Evolutionary conservation across 2,888 invertebrate species (phyloP).

Genomic region (Scaptomyza reducta): DNA sequence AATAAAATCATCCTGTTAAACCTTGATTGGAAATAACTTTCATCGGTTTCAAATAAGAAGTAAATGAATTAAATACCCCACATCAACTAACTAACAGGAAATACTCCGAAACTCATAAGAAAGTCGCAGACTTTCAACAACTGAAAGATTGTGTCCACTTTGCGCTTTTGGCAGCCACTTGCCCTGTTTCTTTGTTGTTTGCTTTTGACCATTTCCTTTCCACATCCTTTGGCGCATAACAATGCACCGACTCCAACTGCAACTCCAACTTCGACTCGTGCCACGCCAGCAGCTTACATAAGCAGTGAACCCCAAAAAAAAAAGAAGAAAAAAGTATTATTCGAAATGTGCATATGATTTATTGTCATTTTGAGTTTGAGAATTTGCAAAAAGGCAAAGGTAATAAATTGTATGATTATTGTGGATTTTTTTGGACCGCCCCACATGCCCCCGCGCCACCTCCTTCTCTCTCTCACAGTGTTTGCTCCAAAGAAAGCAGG

Average conservation of each 20-base stretch:
- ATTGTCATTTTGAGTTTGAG: conserved; percentile 79
- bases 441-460: conserved; percentile 14
- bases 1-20: no score
- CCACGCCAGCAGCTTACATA: conserved; percentile 59
- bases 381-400: conserved; percentile 78
- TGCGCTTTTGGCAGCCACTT: conserved; percentile 21
- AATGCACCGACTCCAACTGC: conserved; percentile 65
- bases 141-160: conserved; percentile 16
- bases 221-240: conserved; percentile 57
- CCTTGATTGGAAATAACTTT: no score
- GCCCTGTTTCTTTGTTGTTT: conserved; percentile 8
- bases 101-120: not conserved
- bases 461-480: not conserved
- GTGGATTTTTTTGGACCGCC: conserved; percentile 52
- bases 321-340: not conserved
- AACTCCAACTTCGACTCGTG: conserved; percentile 58
- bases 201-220: conserved; percentile 22
- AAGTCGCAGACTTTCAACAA: conserved; percentile 6
- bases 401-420: conserved; percentile 82
- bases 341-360: conserved; percentile 72
- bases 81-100: not conserved
- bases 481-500: conserved; percentile 59
- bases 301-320: conserved; percentile 39
- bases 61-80: no score
- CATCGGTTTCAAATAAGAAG: no score